Base-by-base conservation (phyloP, 2,797 vertebrate genomes). In the Phataginus tricuspis region DNA sequence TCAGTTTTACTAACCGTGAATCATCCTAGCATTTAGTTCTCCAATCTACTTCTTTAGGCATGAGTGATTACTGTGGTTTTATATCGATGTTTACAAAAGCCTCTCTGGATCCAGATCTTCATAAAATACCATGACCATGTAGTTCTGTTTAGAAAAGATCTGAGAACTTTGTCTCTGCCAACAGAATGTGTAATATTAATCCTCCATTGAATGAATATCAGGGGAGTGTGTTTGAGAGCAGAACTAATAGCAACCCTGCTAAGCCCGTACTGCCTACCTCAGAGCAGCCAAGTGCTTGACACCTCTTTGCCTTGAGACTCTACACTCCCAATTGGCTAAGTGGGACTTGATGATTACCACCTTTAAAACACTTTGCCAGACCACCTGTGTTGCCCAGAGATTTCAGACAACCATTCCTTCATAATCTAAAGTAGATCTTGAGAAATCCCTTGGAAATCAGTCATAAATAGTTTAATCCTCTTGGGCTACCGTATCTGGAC, bases 391-490 rank as follows among this genome's bases (percentile, higher is more conserved):
- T 82, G 4, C 27, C 45, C 69, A 75, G 61, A 75, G 42, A 25
- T 68, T 85, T 72, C 5, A 53, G 63, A 29, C n/a, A 45, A 59
- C 18, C 34, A 16, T 92, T 93, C 34, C 3, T 55, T 10, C 18
- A 21, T 31, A 21, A 45, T 45, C 19, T 51, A 34, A 91, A 45
- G 13, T 59, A 2, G 11, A 2, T 89, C 59, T 86, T 89, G 19
- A 86, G 55, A 94, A 91, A 63, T 94, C 31, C 27, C 90, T 63
- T 96, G 68, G 80, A 49, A 92, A 29, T 89, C 18, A 75, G 19
- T 63, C 29, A 25, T 49, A 55, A 18, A 16, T 92, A 37, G 14
- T 71, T 90, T 78, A 45, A 5, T 84, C 13, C 34, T 78, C 45
- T 71, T 45, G 87, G n/a, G 59, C 80, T 45, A 49, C 10, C 13